A percentile compares a stretch with the other conserved stretches of the same genome.
Evolutionary conservation across 92 coral and sea anemone species (phyloP).

Genomic region (Umimayanthus chanpuru): DNA sequence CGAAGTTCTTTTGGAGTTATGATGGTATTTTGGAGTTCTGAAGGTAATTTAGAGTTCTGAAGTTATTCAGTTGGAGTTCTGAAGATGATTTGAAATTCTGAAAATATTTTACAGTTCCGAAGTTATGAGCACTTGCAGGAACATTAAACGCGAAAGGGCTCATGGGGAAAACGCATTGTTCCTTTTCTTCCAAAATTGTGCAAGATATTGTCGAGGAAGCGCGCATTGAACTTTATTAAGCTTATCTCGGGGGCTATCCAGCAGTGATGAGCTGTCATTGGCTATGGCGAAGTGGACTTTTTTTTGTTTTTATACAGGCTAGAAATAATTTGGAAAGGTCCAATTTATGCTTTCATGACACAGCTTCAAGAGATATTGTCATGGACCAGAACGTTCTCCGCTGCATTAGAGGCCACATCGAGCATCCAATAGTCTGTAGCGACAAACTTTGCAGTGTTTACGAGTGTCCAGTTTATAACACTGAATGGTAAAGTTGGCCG

Average conservation of each 20-base stretch:
- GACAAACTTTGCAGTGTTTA: constrained; percentile 19
- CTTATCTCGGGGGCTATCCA: no score
- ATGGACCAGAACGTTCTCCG: background rate
- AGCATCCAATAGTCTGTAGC: constrained; percentile 30
- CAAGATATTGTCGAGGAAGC: no score
- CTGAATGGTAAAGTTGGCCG: constrained; percentile 11
- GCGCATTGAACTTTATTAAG: no score
- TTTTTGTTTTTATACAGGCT: background rate
- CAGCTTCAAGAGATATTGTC: background rate
- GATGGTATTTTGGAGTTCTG: no score
- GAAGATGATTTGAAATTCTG: no score
- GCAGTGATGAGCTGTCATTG: background rate
- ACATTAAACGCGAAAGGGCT: background rate
- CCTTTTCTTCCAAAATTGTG: no score
- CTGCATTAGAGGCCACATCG: constrained; percentile 40
- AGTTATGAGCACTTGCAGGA: background rate
- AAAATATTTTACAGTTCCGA: no score
- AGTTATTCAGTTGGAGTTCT: no score
- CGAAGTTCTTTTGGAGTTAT: no score
- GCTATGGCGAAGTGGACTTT: background rate
- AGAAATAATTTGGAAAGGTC: constrained; percentile 5
- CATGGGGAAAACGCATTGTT: background rate
- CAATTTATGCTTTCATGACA: background rate
- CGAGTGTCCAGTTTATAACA: constrained; percentile 38
- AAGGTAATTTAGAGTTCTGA: no score